These are phyloP conservation scores for Trissolcus basalis DNA, from an alignment of 1,140 invertebrate genomes.

Conservation along the genomic window DNA sequence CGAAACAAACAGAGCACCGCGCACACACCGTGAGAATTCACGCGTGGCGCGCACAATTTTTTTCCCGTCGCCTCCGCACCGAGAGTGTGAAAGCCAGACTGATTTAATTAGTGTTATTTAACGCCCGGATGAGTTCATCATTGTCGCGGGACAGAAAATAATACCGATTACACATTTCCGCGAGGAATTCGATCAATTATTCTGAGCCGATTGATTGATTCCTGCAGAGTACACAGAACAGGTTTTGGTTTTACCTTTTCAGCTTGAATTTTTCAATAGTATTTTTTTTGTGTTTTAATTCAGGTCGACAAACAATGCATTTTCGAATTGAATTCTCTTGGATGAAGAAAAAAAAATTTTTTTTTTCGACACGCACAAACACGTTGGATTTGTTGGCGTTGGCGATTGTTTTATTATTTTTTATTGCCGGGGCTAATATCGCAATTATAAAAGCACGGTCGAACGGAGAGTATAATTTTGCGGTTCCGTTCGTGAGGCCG, in stretches of 20 bases:
- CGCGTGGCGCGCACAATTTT: conserved; percentile 1
- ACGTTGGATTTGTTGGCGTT: too few relatives aligned
- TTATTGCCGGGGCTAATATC: too few relatives aligned
- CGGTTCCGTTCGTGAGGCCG: too few relatives aligned
- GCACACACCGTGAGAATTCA: background rate
- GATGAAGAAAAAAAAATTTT: too few relatives aligned
- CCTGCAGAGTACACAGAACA: background rate
- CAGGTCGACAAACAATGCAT: too few relatives aligned
- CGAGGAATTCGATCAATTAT: conserved; percentile 9
- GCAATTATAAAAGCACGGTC: too few relatives aligned
- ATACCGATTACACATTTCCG: background rate
- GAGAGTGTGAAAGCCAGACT: background rate
- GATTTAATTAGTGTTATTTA: conserved; percentile 29
- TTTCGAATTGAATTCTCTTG: too few relatives aligned
- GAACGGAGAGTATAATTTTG: too few relatives aligned
- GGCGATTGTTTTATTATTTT: too few relatives aligned
- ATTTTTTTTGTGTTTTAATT: background rate
- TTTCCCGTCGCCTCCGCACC: background rate
- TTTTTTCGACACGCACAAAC: too few relatives aligned
- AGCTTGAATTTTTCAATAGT: too few relatives aligned
- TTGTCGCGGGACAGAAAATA: conserved; percentile 7
- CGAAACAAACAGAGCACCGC: conserved; percentile 16
- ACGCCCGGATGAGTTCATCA: conserved; percentile 2
- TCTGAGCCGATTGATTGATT: conserved; percentile 12
- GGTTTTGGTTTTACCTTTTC: background rate